Conservation (phyloP, 2,888 invertebrate species). For the Lasioglossum morio region DNA sequence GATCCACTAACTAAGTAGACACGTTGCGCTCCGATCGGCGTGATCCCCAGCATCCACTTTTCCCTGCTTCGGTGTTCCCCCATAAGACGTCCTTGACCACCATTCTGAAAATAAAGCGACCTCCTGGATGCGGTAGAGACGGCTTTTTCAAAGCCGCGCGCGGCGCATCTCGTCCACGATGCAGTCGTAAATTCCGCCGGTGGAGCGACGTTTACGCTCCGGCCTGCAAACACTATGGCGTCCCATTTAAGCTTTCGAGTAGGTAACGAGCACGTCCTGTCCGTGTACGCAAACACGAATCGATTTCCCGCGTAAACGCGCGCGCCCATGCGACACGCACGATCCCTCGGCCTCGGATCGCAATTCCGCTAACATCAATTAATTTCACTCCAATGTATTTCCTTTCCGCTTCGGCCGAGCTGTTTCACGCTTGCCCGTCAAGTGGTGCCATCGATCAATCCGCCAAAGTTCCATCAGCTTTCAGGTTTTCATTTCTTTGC, state of each 20-base stretch:
- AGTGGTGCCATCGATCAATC: neutral
- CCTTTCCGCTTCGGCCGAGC: constrained; percentile 18
- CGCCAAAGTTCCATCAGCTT: neutral
- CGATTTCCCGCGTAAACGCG: constrained; percentile 44
- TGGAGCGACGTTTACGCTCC: constrained; percentile 36
- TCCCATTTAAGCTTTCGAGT: constrained; percentile 32
- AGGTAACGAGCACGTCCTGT: constrained; percentile 53
- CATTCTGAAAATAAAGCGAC: constrained; percentile 34
- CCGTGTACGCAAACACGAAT: constrained; percentile 39
- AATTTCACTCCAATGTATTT: constrained; percentile 30
- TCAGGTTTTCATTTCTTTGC: neutral
- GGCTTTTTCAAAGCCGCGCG: constrained; percentile 18
- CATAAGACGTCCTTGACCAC: constrained; percentile 28
- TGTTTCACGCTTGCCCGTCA: neutral
- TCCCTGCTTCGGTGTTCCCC: neutral
- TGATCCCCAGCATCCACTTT: neutral
- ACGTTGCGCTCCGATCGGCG: neutral
- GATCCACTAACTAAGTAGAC: neutral
- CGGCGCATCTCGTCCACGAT: constrained; percentile 20
- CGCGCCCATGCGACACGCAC: constrained; percentile 16
- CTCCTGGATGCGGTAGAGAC: neutral
- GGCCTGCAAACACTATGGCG: constrained; percentile 39
- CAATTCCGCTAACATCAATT: constrained; percentile 42
- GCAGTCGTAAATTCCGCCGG: constrained; percentile 40
- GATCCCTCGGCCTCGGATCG: constrained; percentile 7